Conservation (phyloP, 2,888 invertebrate species). For the Oscheius sp. region DNA sequence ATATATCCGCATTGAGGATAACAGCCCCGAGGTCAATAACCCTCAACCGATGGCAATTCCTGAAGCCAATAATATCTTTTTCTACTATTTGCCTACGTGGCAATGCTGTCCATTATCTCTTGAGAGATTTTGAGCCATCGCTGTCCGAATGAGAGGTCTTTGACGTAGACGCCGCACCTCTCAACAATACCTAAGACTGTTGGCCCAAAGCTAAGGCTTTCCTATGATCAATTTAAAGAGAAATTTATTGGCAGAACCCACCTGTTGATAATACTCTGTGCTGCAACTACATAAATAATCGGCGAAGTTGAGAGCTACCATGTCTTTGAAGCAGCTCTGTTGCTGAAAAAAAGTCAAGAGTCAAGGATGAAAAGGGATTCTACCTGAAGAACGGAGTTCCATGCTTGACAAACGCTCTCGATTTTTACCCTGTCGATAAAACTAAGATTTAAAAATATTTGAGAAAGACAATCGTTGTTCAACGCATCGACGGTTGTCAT, state of each 20-base stretch:
- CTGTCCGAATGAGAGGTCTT: constrained; percentile 58
- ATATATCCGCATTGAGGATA: constrained; percentile 48
- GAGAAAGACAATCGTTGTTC: constrained; percentile 41
- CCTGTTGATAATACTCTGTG: constrained; percentile 37
- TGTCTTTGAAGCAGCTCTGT: constrained; percentile 32
- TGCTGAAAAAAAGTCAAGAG: constrained; percentile 13
- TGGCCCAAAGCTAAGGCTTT: constrained; percentile 54
- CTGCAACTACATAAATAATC: constrained; percentile 27
- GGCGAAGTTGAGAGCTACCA: constrained; percentile 24
- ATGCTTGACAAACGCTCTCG: constrained; percentile 60
- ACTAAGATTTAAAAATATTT: constrained; percentile 45
- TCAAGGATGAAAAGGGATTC: constrained; percentile 1
- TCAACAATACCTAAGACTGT: constrained; percentile 54
- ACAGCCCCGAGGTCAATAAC: constrained; percentile 43
- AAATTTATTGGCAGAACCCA: neutral
- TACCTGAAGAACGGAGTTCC: constrained; percentile 48
- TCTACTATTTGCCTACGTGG: constrained; percentile 40
- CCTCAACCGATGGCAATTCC: constrained; percentile 41
- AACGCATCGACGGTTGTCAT: constrained; percentile 34
- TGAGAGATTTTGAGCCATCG: constrained; percentile 61
- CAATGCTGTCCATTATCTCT: constrained; percentile 55
- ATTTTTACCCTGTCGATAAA: constrained; percentile 57
- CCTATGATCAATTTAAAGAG: constrained; percentile 39
- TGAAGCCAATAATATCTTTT: constrained; percentile 5
- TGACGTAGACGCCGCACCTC: constrained; percentile 58